These are phyloP conservation scores for Gila orcuttii DNA, from an alignment of 2,113 vertebrate species.

Conservation along the genomic window DNA sequence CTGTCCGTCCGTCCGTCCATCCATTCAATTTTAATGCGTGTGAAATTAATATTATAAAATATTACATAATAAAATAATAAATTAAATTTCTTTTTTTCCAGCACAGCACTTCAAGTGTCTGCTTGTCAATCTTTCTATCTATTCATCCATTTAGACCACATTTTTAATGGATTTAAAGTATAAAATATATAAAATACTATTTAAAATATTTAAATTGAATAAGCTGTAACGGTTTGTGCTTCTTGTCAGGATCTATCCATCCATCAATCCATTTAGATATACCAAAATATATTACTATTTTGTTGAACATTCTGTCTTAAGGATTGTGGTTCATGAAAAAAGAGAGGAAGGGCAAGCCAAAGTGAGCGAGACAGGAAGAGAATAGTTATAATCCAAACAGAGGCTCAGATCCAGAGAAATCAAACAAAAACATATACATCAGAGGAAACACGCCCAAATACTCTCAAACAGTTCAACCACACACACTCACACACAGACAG, in stretches of 20 bases:
- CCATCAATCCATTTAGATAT: no score
- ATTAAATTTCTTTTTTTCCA: background rate
- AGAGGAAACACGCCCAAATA: slow-evolving; percentile 3
- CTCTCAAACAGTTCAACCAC: slow-evolving; percentile 15
- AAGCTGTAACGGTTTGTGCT: background rate
- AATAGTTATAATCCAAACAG: slow-evolving; percentile 11
- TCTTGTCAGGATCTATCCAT: background rate
- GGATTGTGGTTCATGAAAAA: background rate
- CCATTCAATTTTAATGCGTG: background rate
- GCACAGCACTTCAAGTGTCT: background rate
- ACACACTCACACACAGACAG: slow-evolving; percentile 36
- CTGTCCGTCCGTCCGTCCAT: background rate
- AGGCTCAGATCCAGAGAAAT: background rate
- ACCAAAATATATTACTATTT: no score
- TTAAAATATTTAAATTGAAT: background rate
- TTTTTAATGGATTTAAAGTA: no score
- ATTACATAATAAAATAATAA: background rate
- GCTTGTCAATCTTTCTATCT: background rate
- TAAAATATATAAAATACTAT: background rate
- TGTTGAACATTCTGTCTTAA: background rate
- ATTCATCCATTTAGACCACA: background rate
- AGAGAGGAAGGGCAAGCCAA: background rate
- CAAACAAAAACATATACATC: slow-evolving; percentile 29
- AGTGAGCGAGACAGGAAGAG: slow-evolving; percentile 10
- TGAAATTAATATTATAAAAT: background rate